A percentile compares a stretch with the other conserved stretches of the same genome.
phyloP scores from a whole-genome alignment of 2,888 invertebrate genomes.

The Drosophila setosimentum region DNA sequence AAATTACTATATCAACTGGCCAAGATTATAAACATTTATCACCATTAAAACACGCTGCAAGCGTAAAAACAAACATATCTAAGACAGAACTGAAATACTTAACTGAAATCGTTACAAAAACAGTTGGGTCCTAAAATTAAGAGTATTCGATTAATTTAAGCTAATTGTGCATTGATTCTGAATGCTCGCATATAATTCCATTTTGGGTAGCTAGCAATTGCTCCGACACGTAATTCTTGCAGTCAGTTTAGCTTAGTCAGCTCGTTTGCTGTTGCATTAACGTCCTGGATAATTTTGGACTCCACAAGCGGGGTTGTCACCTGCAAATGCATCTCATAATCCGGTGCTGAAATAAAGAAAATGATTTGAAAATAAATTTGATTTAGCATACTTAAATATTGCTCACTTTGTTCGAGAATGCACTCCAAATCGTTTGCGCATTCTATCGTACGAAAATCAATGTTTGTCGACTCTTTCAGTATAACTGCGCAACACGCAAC shows the following conservation, averaged over 20 bases:
- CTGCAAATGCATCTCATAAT: slow-evolving; percentile 80
- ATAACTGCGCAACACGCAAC: slow-evolving; percentile 68
- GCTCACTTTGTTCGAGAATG: slow-evolving; percentile 80
- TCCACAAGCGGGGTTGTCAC: slow-evolving; percentile 79
- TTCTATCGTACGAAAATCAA: slow-evolving; percentile 79
- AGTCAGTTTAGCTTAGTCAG: slow-evolving; percentile 62
- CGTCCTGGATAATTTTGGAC: slow-evolving; percentile 39
- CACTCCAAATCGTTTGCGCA: slow-evolving; percentile 80
- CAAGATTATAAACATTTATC: not conserved
- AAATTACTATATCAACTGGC: not conserved
- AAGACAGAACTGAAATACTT: not conserved
- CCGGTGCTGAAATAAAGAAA: slow-evolving; percentile 60
- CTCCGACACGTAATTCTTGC: slow-evolving; percentile 30
- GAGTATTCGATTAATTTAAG: not conserved
- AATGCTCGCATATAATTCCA: not conserved
- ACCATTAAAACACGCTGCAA: not conserved
- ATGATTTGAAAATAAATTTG: not conserved
- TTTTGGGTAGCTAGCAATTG: not conserved
- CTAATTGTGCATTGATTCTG: not conserved
- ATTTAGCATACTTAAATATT: not conserved
- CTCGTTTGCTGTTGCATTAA: slow-evolving; percentile 48
- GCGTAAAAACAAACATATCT: not conserved
- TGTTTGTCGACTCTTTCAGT: slow-evolving; percentile 83
- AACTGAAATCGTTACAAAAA: not conserved
- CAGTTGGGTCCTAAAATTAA: not conserved